Evolutionary conservation across 2,797 vertebrate genomes (phyloP).

Genomic region (Euphonia xanthogaster): DNA sequence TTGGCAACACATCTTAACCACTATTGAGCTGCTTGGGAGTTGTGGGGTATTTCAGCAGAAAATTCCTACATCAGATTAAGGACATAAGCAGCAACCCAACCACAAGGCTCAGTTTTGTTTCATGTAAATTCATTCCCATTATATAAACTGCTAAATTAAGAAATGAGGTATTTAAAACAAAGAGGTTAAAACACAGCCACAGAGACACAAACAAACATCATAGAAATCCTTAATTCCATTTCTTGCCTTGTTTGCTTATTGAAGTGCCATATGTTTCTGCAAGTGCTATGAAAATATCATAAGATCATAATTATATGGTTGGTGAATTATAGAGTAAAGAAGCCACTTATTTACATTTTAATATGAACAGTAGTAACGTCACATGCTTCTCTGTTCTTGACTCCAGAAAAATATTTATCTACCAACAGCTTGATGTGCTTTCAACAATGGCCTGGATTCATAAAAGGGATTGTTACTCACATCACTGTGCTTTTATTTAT

Average conservation of each 20-base stretch:
- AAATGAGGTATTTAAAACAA: conserved; percentile 65
- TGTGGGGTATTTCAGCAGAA: background rate
- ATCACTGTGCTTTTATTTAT: background rate
- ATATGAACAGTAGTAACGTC: conserved; percentile 52
- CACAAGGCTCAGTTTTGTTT: conserved; percentile 23
- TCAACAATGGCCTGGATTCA: conserved; percentile 1
- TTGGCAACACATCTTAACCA: background rate
- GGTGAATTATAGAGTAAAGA: conserved; percentile 64
- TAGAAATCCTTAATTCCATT: conserved; percentile 37
- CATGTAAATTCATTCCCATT: conserved; percentile 58
- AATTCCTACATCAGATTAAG: background rate
- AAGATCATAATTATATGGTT: conserved; percentile 68
- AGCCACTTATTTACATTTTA: conserved; percentile 69
- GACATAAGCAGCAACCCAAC: background rate
- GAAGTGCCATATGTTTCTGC: conserved; percentile 61
- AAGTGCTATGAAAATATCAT: conserved; percentile 62
- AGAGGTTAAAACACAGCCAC: conserved; percentile 33
- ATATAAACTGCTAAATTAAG: conserved; percentile 66
- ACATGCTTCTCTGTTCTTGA: conserved; percentile 42
- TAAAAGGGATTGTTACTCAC: background rate
- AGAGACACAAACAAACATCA: conserved; percentile 46
- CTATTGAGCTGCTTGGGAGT: background rate
- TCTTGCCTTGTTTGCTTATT: conserved; percentile 57
- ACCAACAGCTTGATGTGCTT: conserved; percentile 42
- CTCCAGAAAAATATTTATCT: conserved; percentile 63